Percentiles rank a stretch among this genome's conserved stretches.
These are phyloP conservation scores for Apocheima hispidaria DNA, from an alignment of 2,888 invertebrate genomes.

Conservation along the genomic window DNA sequence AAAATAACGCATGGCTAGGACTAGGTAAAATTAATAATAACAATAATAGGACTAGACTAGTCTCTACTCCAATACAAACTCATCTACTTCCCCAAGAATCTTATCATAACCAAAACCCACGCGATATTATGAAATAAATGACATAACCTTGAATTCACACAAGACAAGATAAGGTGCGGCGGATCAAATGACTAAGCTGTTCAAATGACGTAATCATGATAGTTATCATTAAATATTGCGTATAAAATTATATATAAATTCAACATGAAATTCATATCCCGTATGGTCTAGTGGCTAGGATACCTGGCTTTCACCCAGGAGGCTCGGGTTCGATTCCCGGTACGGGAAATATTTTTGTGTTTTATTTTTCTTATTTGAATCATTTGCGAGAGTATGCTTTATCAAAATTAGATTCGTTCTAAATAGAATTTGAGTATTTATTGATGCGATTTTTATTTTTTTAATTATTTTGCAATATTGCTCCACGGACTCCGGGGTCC, in stretches of 20 bases:
- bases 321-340: constrained; percentile 91
- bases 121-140: constrained; percentile 13
- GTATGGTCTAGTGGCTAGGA: constrained; percentile 90
- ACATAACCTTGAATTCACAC: constrained; percentile 14
- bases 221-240: not conserved
- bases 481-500: no score
- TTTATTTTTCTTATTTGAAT: not conserved
- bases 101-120: not conserved
- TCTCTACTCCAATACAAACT: no score
- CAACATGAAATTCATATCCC: constrained; percentile 59
- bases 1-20: no score
- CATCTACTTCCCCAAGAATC: not conserved
- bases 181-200: not conserved
- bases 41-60: no score
- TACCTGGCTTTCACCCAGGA: constrained; percentile 91
- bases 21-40: no score
- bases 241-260: constrained; percentile 18
- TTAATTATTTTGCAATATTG: no score
- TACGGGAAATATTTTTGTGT: constrained; percentile 79
- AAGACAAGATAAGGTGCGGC: no score
- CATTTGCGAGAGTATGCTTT: not conserved
- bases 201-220: not conserved
- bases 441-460: no score
- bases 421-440: no score
- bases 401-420: no score